Evolutionary conservation across 2,888 invertebrate genomes (phyloP).

Genomic region (Drosophila macrospina): DNA sequence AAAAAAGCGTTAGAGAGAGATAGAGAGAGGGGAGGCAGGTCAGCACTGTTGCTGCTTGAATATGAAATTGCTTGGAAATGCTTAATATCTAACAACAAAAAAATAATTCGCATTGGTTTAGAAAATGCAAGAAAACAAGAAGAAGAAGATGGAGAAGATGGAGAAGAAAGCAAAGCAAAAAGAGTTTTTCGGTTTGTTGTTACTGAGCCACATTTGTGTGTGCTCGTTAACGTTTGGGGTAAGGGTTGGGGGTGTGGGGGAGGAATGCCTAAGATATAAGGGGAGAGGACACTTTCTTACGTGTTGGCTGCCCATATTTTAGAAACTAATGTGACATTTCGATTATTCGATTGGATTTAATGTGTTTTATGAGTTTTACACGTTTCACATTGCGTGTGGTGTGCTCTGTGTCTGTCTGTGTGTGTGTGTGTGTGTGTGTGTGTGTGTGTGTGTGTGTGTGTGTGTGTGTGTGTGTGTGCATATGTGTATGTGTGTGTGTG

Average conservation of each 20-base stretch:
- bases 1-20: constrained; percentile 39
- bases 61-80: constrained; percentile 77
- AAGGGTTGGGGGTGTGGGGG: background rate
- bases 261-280: background rate
- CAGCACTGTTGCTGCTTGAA: constrained; percentile 60
- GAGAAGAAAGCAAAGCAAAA: constrained; percentile 43
- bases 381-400: constrained; percentile 56
- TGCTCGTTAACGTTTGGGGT: constrained; percentile 55
- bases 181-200: constrained; percentile 60
- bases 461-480: constrained; percentile 25
- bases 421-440: constrained; percentile 10
- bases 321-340: constrained; percentile 86
- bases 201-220: constrained; percentile 70
- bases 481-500: constrained; percentile 1
- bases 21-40: background rate
- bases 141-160: background rate
- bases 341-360: constrained; percentile 86
- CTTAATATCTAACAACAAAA: constrained; percentile 22
- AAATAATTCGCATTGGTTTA: constrained; percentile 51
- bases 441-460: constrained; percentile 17
- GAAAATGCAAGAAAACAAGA: constrained; percentile 51
- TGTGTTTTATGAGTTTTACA: constrained; percentile 84
- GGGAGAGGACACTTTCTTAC: constrained; percentile 56
- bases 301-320: constrained; percentile 84
- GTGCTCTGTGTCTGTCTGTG: constrained; percentile 19